Evolutionary conservation across 1,140 invertebrate species (phyloP).

Genomic region (Dreissena polymorpha): DNA sequence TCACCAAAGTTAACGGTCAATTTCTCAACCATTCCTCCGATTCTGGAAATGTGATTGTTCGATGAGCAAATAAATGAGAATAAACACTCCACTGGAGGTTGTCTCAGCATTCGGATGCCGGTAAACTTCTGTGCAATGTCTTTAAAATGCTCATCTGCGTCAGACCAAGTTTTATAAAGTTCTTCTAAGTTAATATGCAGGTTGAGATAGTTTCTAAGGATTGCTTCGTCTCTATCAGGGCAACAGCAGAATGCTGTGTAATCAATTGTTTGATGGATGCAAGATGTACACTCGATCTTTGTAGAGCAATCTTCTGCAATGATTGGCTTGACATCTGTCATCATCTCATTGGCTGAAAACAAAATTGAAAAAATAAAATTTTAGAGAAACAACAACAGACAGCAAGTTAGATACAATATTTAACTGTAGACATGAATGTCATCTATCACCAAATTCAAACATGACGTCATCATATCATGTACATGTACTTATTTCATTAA

Average conservation of each 20-base stretch:
- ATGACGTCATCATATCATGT: too few species aligned
- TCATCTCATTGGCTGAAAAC: too few species aligned
- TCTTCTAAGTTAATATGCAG: constrained; percentile 83
- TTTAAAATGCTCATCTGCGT: constrained; percentile 87
- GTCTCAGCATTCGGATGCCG: constrained; percentile 94
- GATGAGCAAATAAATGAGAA: constrained; percentile 98
- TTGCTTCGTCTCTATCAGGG: constrained; percentile 9
- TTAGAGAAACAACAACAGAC: too few species aligned
- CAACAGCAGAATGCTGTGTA: not conserved
- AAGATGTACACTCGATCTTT: not conserved
- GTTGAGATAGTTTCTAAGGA: constrained; percentile 80
- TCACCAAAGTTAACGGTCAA: constrained; percentile 91
- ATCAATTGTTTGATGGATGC: not conserved
- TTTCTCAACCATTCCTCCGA: constrained; percentile 93
- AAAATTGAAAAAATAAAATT: too few species aligned
- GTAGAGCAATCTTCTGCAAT: not conserved
- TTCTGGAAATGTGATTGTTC: constrained; percentile 96
- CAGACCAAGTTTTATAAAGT: constrained; percentile 88
- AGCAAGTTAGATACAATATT: too few species aligned
- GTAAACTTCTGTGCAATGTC: constrained; percentile 85
- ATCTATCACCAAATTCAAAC: too few species aligned
- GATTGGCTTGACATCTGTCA: not conserved
- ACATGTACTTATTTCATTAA: too few species aligned
- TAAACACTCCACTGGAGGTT: constrained; percentile 95
- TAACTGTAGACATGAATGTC: too few species aligned